phyloP scores from a whole-genome alignment of 1,140 invertebrate species.

The Limonius californicus region DNA sequence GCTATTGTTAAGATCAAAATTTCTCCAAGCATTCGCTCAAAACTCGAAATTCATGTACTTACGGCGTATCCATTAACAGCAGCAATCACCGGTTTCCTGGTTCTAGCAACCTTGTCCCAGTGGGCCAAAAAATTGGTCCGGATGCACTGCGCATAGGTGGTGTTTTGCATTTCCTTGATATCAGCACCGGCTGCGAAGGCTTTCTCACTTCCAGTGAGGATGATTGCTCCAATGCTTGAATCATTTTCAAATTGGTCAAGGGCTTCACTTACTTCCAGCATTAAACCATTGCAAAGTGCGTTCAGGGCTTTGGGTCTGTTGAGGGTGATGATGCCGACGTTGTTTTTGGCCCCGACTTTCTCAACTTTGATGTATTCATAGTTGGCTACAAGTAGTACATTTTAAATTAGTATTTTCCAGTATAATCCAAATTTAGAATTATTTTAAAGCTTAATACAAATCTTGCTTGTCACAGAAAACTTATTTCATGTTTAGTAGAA shows the following conservation, averaged over 20 bases:
- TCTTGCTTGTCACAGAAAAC: no score
- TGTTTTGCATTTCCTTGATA: conserved; percentile 94
- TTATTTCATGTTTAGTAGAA: no score
- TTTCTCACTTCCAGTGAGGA: conserved; percentile 94
- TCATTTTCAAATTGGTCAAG: conserved; percentile 74
- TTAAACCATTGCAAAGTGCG: conserved; percentile 87
- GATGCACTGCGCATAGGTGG: conserved; percentile 70
- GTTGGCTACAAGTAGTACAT: conserved; percentile 70
- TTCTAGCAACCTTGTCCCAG: conserved; percentile 75
- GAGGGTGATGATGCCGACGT: conserved; percentile 87
- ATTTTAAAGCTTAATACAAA: no score
- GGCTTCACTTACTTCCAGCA: conserved; percentile 76
- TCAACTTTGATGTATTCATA: conserved; percentile 79
- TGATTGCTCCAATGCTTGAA: conserved; percentile 73
- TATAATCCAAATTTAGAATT: no score
- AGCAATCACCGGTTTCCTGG: conserved; percentile 92
- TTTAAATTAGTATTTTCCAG: no score
- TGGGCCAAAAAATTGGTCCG: conserved; percentile 69
- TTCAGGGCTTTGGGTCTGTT: conserved; percentile 95
- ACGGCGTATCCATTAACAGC: conserved; percentile 98
- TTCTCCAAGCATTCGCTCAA: no score
- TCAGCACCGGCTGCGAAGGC: conserved; percentile 98
- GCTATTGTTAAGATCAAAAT: no score
- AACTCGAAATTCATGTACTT: no score
- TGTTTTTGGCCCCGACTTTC: conserved; percentile 77